Conservation (phyloP, 2,888 invertebrate species). For the Anoncus sp. region DNA sequence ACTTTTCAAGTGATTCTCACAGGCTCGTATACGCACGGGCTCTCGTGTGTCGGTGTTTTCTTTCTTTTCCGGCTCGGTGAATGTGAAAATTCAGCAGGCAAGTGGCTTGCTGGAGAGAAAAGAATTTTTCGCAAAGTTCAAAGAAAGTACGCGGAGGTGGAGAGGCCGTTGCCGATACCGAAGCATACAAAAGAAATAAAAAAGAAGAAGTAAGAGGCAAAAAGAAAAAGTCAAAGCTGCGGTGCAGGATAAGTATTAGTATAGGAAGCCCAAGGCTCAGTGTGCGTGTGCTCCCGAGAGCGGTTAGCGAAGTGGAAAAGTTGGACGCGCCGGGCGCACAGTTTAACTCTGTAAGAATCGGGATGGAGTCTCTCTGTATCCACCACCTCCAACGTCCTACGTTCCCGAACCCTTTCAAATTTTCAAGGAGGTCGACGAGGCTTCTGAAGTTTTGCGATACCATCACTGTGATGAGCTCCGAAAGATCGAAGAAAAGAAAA, state of each 20-base stretch:
- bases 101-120: conserved; percentile 37
- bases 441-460: conserved; percentile 70
- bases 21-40: neutral
- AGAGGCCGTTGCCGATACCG: conserved; percentile 57
- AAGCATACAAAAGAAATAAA: conserved; percentile 57
- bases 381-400: neutral
- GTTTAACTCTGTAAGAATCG: conserved; percentile 73
- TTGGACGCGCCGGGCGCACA: conserved; percentile 68
- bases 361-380: conserved; percentile 53
- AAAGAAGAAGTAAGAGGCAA: conserved; percentile 47
- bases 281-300: conserved; percentile 22
- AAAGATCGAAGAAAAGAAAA: conserved; percentile 46
- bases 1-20: conserved; percentile 54
- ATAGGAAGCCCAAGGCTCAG: conserved; percentile 36
- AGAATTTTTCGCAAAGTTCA: conserved; percentile 52
- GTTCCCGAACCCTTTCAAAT: conserved; percentile 9
- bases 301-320: conserved; percentile 72
- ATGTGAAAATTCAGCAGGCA: conserved; percentile 41
- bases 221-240: conserved; percentile 58
- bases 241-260: conserved; percentile 48
- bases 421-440: conserved; percentile 60
- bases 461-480: conserved; percentile 59
- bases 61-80: conserved; percentile 41
- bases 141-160: conserved; percentile 44
- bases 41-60: conserved; percentile 21